These are phyloP conservation scores for Pomatorhinus ruficollis DNA, from an alignment of 2,113 vertebrate species.

Conservation along the genomic window DNA sequence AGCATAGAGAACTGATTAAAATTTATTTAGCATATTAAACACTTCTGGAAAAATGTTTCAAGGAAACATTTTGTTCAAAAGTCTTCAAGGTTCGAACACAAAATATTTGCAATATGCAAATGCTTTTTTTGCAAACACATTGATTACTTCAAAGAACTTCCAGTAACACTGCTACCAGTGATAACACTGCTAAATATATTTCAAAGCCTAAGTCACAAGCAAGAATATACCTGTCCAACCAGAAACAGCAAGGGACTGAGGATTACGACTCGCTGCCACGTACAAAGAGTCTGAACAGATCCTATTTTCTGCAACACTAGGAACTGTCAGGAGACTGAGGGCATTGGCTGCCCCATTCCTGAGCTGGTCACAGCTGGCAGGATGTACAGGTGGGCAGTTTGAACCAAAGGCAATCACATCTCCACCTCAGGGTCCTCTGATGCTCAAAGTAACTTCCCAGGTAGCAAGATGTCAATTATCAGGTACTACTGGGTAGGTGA, in stretches of 20 bases:
- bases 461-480: not conserved
- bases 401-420: not conserved
- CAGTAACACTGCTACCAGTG: not conserved
- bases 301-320: not conserved
- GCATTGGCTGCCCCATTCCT: accelerated
- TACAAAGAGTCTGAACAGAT: not conserved
- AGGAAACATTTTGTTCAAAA: not conserved
- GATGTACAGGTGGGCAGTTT: not conserved
- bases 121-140: not conserved
- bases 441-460: not conserved
- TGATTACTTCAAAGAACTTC: not conserved
- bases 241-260: not conserved
- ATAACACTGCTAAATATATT: not conserved
- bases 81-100: not conserved
- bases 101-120: not conserved
- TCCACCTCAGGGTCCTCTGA: not conserved
- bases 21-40: conserved; percentile 20
- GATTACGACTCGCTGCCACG: accelerated
- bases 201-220: not conserved
- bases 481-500: not conserved
- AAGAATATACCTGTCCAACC: not conserved
- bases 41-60: not conserved
- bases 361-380: not conserved
- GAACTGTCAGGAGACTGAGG: not conserved
- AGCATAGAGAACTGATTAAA: not conserved